Percentiles rank a stretch among this genome's conserved stretches.
These are phyloP conservation scores for Anodontia alba DNA, from an alignment of 2,888 invertebrate genomes.

Conservation along the genomic window DNA sequence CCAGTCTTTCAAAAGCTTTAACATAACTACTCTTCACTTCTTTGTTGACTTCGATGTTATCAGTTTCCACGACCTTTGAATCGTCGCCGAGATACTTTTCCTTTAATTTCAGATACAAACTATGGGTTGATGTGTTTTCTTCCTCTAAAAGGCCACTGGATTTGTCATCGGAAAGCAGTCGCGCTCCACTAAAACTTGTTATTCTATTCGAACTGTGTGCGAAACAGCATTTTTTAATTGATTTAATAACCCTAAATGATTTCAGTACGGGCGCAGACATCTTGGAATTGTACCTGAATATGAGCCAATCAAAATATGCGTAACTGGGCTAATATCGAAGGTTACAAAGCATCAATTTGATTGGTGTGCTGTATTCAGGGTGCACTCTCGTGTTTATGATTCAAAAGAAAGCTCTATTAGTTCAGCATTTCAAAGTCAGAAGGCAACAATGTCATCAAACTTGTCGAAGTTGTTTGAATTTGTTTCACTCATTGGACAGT, in stretches of 20 bases:
- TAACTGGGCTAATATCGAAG: too few relatives aligned
- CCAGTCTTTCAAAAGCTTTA: background rate
- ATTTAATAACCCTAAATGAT: background rate
- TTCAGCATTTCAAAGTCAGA: too few relatives aligned
- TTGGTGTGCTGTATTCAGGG: too few relatives aligned
- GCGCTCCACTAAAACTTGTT: too few relatives aligned
- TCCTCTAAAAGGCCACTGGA: background rate
- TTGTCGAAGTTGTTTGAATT: constrained; percentile 72
- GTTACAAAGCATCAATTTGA: too few relatives aligned
- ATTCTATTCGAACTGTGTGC: background rate
- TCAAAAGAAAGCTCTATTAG: too few relatives aligned
- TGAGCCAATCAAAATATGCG: constrained; percentile 53
- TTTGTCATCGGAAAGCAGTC: background rate
- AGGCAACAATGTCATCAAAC: constrained; percentile 27
- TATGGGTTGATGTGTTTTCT: background rate
- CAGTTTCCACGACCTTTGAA: background rate
- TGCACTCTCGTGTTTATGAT: too few relatives aligned
- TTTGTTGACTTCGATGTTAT: background rate
- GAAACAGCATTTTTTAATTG: background rate
- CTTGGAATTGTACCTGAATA: constrained; percentile 33
- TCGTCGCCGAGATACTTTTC: background rate
- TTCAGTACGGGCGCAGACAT: constrained; percentile 70
- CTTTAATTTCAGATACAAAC: background rate
- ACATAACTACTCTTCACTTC: background rate
- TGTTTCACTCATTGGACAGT: constrained; percentile 75